Evolutionary conservation across 2,797 vertebrate species (phyloP), one percentile per base, ranked within the genome.

Genomic region (Mormyrus proboscirostris): DNA sequence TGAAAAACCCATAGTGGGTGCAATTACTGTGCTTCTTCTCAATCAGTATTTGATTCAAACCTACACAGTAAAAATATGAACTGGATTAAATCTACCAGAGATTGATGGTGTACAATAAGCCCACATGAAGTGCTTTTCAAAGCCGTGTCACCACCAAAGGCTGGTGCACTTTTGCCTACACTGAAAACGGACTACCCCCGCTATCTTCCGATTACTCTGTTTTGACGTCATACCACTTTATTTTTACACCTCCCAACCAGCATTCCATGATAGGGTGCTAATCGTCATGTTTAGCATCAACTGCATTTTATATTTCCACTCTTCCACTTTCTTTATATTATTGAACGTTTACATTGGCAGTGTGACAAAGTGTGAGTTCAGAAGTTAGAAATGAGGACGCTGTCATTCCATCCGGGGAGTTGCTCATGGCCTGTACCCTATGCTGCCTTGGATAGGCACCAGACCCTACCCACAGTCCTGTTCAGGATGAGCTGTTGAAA

Each of bases 131-230:
- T 44, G 65, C 41, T n/a, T 82, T 82, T 22, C 76, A 82, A 25
- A 9, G 22, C n/a, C 5, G 7, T 25, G 5, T 62, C 16, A 57
- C 3, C 19, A n/a, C 55, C 16, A n/a, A 76, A 76, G 33, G 12
- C 14, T 41, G 29, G 12, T 76, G 6, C 14, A 25, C 33, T 33
- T 33, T 4, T 73, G 65, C 3, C 65, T 33, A 38, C 73, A 44
- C 76, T 82, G 38, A 22, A 82, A n/a, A 82, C 1, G 19, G 38
- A n/a, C 38, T 19, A n/a, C 8, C 14, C 2, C 16, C 7, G 2
- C 1, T 44, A 44, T 79, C 19, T 65, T 83, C 89, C 55, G 88
- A 87, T 33, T 88, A 53, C 73, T 51, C 82, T 86, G 47, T 51
- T 85, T 29, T 86, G 8, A 53, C 25, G 5, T 33, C 22, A n/a